A percentile compares a stretch with the other conserved stretches of the same genome.
phyloP scores from a whole-genome alignment of 2,113 vertebrate genomes.

The Dinomys branickii region DNA sequence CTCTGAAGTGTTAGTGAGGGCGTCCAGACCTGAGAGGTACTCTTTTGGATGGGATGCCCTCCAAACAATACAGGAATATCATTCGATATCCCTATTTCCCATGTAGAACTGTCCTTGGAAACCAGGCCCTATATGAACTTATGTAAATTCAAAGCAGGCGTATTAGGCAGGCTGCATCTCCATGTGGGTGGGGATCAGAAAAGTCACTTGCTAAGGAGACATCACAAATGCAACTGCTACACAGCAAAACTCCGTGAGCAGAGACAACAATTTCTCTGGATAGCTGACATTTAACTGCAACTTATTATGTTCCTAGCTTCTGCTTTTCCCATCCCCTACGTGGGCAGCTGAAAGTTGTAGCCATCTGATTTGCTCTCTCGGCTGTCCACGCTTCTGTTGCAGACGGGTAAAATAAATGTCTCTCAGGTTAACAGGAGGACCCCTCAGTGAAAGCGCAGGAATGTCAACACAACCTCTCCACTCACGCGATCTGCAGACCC shows the following conservation, averaged over 20 bases:
- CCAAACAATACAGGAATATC: neutral
- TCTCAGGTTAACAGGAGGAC: neutral
- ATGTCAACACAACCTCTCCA: neutral
- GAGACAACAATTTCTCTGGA: too few species aligned
- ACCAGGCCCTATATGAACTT: neutral
- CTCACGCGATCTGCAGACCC: too few species aligned
- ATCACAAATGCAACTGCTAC: neutral
- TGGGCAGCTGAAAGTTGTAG: neutral
- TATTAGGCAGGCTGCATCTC: neutral
- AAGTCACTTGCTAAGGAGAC: neutral
- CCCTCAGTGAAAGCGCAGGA: neutral
- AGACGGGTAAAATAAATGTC: neutral
- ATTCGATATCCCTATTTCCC: neutral
- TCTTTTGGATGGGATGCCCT: neutral
- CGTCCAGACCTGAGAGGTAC: neutral
- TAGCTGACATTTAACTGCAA: neutral
- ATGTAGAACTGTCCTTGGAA: neutral
- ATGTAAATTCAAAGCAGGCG: neutral
- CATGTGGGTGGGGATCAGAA: neutral
- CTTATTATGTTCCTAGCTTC: neutral
- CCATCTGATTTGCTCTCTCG: neutral
- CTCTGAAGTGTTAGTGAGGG: neutral
- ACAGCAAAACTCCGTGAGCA: neutral
- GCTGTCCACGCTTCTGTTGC: neutral
- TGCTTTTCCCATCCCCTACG: neutral